Evolutionary conservation across 2,797 vertebrate genomes (phyloP), one percentile per base, ranked within the genome.

Genomic region (Helarctos malayanus): DNA sequence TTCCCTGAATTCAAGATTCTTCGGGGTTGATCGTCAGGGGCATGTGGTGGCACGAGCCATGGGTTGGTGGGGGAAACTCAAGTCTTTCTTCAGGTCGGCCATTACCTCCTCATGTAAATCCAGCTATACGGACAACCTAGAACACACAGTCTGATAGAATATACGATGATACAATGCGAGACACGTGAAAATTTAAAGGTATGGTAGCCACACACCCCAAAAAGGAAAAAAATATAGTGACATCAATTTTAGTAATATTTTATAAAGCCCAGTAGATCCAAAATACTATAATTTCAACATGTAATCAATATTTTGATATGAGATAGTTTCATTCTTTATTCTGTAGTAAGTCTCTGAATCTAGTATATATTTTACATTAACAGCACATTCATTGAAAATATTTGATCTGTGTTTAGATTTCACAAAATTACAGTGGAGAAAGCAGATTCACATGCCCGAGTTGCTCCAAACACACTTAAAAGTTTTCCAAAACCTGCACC

Each of bases 241-340:
- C 13, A 21, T n/a, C 49, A 54, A 89, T 84, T 90, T 86, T 86
- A 84, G 76, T 59, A 76, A 47, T 9, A 73, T 71, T 82, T 78
- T 79, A 45, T 32, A n/a, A 85, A 91, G 68, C 41, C 57, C 65
- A 93, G 59, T 15, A 35, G 71, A 61, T 59, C 16, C 2, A 41
- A 98, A 96, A 91, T 13, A 47, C 61, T 86, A 23, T 91, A 21
- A 91, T 95, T 91, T 78, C 54, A 92, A 45, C 41, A n/a, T 78
- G 8, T 79, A 65, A 79, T 73, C 69, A 63, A 10, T 59, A 94
- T 85, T 91, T 91, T 86, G 61, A 86, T 49, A 45, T 82, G 47
- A 82, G 41, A 47, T 41, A 81, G 38, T 91, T 96, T 91, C 71
- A 95, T 15, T 84, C 14, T 71, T 82, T 87, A 69, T 63, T 5